phyloP scores from a whole-genome alignment of 1,140 invertebrate species.

The Homarus americanus region DNA sequence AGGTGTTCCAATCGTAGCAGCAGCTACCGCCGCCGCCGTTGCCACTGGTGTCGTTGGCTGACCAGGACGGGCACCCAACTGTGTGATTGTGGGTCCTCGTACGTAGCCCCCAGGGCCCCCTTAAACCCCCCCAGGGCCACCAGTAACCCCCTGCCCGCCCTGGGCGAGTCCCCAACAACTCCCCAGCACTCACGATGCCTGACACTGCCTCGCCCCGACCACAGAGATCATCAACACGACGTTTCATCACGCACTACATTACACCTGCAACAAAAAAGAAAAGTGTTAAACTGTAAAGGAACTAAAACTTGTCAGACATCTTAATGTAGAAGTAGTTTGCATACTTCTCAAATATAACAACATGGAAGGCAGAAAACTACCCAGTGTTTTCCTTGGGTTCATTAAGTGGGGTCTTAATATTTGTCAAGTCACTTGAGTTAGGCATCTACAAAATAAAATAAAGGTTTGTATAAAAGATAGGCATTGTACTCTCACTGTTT shows the following conservation, averaged over 20 bases:
- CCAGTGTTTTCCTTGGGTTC: too few relatives aligned
- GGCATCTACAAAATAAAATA: too few relatives aligned
- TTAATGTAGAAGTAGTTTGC: neutral
- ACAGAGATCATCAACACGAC: conserved; percentile 61
- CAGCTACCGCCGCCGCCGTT: conserved; percentile 19
- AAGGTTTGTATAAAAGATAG: too few relatives aligned
- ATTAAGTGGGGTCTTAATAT: too few relatives aligned
- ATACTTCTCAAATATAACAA: neutral
- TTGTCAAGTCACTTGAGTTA: too few relatives aligned
- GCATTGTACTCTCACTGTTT: too few relatives aligned
- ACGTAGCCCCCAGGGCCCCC: conserved; percentile 53
- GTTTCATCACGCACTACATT: conserved; percentile 71
- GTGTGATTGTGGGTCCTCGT: conserved; percentile 49
- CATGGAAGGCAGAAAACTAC: neutral
- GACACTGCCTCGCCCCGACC: conserved; percentile 69
- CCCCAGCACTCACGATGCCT: conserved; percentile 66
- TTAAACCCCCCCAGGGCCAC: conserved; percentile 52
- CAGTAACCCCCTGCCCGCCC: conserved; percentile 54
- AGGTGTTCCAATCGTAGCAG: conserved; percentile 19
- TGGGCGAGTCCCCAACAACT: conserved; percentile 53
- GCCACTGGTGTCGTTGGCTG: conserved; percentile 27
- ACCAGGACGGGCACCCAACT: conserved; percentile 50
- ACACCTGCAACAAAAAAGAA: conserved; percentile 48
- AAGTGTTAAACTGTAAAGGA: neutral
- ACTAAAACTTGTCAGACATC: neutral